Conservation (phyloP, 2,888 invertebrate genomes). For the Tiliacea citrago region DNA sequence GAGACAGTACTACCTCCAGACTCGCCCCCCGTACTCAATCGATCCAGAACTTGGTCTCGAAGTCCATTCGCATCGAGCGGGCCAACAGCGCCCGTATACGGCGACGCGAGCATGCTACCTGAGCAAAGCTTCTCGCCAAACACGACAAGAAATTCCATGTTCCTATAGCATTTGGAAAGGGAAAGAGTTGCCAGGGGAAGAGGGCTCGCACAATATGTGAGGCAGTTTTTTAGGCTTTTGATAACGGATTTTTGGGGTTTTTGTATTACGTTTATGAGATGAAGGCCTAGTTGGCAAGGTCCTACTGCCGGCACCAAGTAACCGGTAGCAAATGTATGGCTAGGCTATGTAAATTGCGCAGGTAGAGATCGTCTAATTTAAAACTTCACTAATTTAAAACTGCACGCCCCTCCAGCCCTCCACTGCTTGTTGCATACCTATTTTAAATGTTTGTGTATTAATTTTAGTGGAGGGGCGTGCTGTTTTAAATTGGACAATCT, state of each 20-base stretch:
- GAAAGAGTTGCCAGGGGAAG: conserved; percentile 16
- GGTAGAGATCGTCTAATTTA: too few relatives aligned
- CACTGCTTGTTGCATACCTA: too few relatives aligned
- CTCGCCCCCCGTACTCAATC: conserved; percentile 55
- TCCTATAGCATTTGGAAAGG: conserved; percentile 74
- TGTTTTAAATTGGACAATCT: too few relatives aligned
- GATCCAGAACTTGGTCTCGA: conserved; percentile 82
- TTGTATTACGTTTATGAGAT: conserved; percentile 4
- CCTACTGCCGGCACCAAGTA: neutral
- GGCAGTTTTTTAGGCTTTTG: conserved; percentile 19
- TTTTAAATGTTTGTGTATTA: too few relatives aligned
- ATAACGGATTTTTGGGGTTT: conserved; percentile 1
- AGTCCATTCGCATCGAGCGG: conserved; percentile 81
- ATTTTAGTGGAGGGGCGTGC: too few relatives aligned
- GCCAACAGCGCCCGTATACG: conserved; percentile 80
- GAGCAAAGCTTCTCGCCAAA: conserved; percentile 84
- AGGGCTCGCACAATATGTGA: neutral
- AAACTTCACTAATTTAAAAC: too few relatives aligned
- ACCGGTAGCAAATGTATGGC: neutral
- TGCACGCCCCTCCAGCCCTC: too few relatives aligned
- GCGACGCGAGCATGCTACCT: conserved; percentile 82
- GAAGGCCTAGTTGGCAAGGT: neutral
- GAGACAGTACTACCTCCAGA: conserved; percentile 69
- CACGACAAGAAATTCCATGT: conserved; percentile 78
- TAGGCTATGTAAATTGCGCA: too few relatives aligned